Evolutionary conservation across 2,888 invertebrate genomes (phyloP), one percentile per base, ranked within the genome.

Genomic region (Drosophila anomalata): DNA sequence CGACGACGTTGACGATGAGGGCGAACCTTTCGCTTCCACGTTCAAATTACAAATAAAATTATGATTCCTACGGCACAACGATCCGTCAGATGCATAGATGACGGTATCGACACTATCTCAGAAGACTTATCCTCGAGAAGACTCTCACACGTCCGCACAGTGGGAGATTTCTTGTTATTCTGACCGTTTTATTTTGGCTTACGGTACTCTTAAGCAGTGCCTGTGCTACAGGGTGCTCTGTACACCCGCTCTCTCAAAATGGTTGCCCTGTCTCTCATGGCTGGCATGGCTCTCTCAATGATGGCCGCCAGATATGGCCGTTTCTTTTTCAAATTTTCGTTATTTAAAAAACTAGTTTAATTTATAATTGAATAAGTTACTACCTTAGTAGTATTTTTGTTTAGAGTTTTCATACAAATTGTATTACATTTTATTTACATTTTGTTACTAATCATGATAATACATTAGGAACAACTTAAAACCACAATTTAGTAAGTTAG

Each of bases 21-120:
- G 46, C 73, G 57, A 84, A 78, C 83, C 63, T 66, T 76, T 72
- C 80, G 76, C 78, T 79, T 73, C 71, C n/a, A 36, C 36, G 36
- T 36, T 36, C n/a, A 36, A 36, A 36, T n/a, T 36, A 7, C n/a
- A 14, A n/a, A 2, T 36, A n/a, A 36, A 36, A 36, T n/a, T n/a
- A 7, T 7, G 36, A 36, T 36, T 33, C 6, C 5, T 12, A 33
- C 33, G 33, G n/a, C 33, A n/a, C 33, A 6, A 12, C 33, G 33
- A 36, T 36, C 36, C 36, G 7, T 14, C 36, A 36, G 36, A 36
- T 36, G n/a, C 36, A 14, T 14, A 36, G 7, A 36, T 14, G 36
- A 36, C 36, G 36, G 36, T 36, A 36, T 36, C 36, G 36, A 36
- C n/a, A 36, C 36, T 36, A 36, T 36, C 36, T 36, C n/a, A 14